Evolutionary conservation across 2,113 vertebrate species (phyloP), one percentile per base, ranked within the genome.

Genomic region (Herpailurus yagouaroundi): DNA sequence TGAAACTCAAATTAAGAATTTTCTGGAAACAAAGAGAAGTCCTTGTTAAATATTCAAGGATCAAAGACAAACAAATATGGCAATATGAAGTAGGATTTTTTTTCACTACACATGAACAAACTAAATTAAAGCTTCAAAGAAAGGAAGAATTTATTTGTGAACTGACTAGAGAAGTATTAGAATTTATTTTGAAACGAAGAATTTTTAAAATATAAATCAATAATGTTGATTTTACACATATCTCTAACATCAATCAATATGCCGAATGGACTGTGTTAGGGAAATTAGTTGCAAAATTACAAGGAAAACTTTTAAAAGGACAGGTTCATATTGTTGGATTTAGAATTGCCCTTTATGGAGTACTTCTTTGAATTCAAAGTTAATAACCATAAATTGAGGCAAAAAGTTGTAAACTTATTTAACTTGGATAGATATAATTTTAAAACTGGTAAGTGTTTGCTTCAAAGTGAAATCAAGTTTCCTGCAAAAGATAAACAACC

Each of bases 181-280:
- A 93, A 71, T 73, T 79, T 66, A 79, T 92, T 92, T 92, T 83
- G 36, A 95, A 94, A 68, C 66, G 48, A 91, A 91, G 48, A 92
- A 5, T 60, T 89, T 91, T 68, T 29, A 84, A 87, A 50, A 69
- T 80, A 9, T 13, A 84, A 50, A 80, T 38, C 27, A 95, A 25
- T 80, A 52, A 52, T 48, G 48, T 12, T 73, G 11, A 93, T 45
- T 74, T 63, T 33, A 48, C 0, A 76, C 16, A 21, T 36, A 79
- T 89, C 84, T 91, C 86, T 80, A 92, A 82, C 5, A 68, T 41
- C 5, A 50, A 64, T 84, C 36, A 81, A 48, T 84, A 85, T 57
- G 33, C 23, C 73, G 6, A 64, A 68, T 82, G 19, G 60, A 64
- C 1, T 36, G 0, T 69, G 41, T 27, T 96, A 4, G 63, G 15